Evolutionary conservation across 2,888 invertebrate genomes (phyloP).

Genomic region (Masnerella sp.): DNA sequence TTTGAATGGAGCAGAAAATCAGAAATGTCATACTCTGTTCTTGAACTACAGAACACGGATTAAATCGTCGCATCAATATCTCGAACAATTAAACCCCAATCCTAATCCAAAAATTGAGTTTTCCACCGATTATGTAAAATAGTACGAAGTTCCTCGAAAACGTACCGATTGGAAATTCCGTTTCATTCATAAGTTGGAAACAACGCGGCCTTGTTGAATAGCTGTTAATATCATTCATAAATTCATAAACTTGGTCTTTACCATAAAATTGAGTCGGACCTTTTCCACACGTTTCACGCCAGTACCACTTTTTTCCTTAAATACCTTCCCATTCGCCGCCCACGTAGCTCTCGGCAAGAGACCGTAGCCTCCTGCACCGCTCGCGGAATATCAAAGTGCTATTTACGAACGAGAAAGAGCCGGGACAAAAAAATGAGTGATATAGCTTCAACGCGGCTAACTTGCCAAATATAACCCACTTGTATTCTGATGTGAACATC

Average conservation of each 20-base stretch:
- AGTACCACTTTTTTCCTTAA: constrained; percentile 32
- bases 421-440: constrained; percentile 18
- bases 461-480: constrained; percentile 24
- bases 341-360: constrained; percentile 64
- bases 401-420: constrained; percentile 60
- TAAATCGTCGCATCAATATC: too few relatives aligned
- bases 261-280: constrained; percentile 7
- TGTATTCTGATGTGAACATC: too few relatives aligned
- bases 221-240: constrained; percentile 28
- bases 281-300: constrained; percentile 10
- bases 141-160: too few relatives aligned
- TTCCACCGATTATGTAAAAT: too few relatives aligned
- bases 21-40: too few relatives aligned
- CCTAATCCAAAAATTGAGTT: too few relatives aligned
- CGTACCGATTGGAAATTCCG: constrained; percentile 9
- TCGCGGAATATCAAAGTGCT: constrained; percentile 62
- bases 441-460: not conserved
- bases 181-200: not conserved
- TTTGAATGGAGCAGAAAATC: too few relatives aligned
- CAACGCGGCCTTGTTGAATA: too few relatives aligned
- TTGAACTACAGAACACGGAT: too few relatives aligned
- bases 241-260: constrained; percentile 24
- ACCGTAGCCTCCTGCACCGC: constrained; percentile 65
- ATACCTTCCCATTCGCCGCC: constrained; percentile 61
- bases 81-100: too few relatives aligned